Evolutionary conservation across 2,113 vertebrate genomes (phyloP).

Genomic region (Acanthisitta chloris): DNA sequence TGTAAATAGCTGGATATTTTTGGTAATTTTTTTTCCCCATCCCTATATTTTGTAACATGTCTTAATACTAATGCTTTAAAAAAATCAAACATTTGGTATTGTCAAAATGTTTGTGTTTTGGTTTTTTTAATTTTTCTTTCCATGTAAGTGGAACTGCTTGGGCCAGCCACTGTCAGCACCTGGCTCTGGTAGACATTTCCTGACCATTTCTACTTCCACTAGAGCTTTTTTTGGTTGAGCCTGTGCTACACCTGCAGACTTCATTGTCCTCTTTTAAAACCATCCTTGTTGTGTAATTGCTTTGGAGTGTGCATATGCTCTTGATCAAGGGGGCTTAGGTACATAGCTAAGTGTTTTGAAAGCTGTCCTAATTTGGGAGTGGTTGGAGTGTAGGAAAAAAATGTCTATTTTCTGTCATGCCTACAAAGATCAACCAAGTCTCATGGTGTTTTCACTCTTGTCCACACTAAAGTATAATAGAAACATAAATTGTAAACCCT

Average conservation of each 20-base stretch:
- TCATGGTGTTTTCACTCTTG: neutral
- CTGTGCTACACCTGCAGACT: neutral
- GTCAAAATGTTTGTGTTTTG: neutral
- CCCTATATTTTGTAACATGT: neutral
- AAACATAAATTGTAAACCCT: neutral
- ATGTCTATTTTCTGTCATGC: neutral
- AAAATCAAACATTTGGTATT: neutral
- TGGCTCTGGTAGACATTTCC: neutral
- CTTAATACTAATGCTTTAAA: neutral
- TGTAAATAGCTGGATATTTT: neutral
- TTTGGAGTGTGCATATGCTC: neutral
- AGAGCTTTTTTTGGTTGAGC: neutral
- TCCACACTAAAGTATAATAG: neutral
- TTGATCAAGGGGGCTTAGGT: neutral
- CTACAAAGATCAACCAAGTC: neutral
- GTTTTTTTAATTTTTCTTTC: neutral
- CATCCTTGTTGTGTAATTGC: neutral
- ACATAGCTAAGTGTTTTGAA: neutral
- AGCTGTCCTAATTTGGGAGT: neutral
- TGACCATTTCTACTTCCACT: neutral
- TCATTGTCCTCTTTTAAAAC: neutral
- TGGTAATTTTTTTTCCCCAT: fast-evolving
- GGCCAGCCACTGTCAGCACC: neutral
- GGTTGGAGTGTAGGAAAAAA: neutral
- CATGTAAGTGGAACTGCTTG: neutral